These are phyloP conservation scores for Chionomys nivalis DNA, from an alignment of 2,113 vertebrate species.

Conservation along the genomic window DNA sequence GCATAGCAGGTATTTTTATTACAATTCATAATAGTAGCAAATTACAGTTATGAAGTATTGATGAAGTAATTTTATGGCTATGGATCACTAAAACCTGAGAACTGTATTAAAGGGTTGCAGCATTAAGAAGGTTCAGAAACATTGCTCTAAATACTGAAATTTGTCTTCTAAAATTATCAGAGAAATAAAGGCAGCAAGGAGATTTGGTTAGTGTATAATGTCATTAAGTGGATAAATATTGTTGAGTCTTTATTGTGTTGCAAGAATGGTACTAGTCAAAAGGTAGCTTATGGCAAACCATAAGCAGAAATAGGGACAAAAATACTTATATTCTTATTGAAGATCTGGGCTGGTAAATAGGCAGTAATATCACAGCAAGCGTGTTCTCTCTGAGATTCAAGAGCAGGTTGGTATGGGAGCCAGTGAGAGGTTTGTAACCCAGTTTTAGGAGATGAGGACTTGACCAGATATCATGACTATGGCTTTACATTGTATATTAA, in stretches of 20 bases:
- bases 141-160: not conserved
- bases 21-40: not conserved
- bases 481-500: not conserved
- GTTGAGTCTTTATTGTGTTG: not conserved
- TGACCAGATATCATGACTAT: not conserved
- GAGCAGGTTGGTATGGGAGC: not conserved
- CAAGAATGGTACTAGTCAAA: not conserved
- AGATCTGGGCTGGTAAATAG: too few species aligned
- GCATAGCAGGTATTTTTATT: not conserved
- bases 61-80: not conserved
- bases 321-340: too few species aligned
- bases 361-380: not conserved
- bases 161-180: not conserved
- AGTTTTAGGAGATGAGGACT: not conserved
- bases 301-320: not conserved
- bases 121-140: not conserved
- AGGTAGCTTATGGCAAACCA: not conserved
- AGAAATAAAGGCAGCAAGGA: not conserved
- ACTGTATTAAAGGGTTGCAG: not conserved
- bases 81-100: not conserved
- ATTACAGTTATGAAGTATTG: not conserved
- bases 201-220: not conserved
- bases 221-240: not conserved
- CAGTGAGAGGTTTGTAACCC: not conserved
- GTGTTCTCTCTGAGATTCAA: not conserved